Conservation (phyloP, 2,888 invertebrate species). For the Himalopsyche anomala region DNA sequence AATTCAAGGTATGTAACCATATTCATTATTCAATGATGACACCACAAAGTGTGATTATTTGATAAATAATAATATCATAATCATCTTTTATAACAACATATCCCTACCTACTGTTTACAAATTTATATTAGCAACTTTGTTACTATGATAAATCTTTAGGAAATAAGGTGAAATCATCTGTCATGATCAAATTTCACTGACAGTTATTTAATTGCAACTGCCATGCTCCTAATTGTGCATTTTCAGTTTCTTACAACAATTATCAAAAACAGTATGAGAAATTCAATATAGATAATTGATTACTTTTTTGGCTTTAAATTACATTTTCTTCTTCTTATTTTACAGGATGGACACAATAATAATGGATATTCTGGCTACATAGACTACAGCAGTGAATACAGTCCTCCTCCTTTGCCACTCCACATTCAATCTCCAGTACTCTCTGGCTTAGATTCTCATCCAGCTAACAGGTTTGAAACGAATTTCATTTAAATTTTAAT, state of each 20-base stretch:
- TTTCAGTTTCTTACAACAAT: no score
- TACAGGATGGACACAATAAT: conserved; percentile 87
- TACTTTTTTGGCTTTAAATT: background rate
- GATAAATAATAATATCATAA: background rate
- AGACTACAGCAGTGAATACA: conserved; percentile 92
- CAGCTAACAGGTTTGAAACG: conserved; percentile 73
- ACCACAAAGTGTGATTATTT: conserved; percentile 66
- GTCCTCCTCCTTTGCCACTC: conserved; percentile 83
- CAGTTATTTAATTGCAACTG: no score
- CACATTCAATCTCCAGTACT: conserved; percentile 77
- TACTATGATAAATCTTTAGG: background rate
- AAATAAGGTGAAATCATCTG: background rate
- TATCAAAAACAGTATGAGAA: no score
- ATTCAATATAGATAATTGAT: no score
- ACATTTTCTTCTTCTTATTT: conserved; percentile 44
- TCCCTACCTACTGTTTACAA: no score
- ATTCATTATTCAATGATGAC: background rate
- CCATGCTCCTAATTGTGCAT: no score
- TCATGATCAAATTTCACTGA: background rate
- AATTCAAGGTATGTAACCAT: conserved; percentile 74
- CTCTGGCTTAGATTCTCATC: conserved; percentile 72
- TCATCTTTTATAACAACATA: no score
- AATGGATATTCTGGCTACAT: conserved; percentile 93
- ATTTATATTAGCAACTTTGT: no score
- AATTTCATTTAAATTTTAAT: no score